A percentile compares a stretch with the other conserved stretches of the same genome.
Evolutionary conservation across 1,140 invertebrate species (phyloP).

Genomic region (Xylocopa sonorina): DNA sequence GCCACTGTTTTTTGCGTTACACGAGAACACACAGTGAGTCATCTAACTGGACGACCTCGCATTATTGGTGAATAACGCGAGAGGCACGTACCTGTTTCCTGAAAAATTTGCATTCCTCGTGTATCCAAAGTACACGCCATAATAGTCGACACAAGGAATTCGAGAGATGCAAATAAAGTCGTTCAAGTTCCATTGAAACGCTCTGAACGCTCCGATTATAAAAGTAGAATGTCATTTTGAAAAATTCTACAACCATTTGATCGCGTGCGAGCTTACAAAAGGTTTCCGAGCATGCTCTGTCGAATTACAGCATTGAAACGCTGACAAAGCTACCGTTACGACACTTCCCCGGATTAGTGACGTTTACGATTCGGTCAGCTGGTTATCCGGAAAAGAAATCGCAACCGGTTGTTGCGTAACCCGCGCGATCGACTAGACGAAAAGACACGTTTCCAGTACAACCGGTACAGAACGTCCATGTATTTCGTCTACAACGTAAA

Average conservation of each 20-base stretch:
- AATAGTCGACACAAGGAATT: too few relatives aligned
- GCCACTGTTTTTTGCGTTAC: not conserved
- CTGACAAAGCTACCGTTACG: slow-evolving; percentile 37
- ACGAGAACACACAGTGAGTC: not conserved
- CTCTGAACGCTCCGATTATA: too few relatives aligned
- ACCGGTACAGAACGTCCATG: slow-evolving; percentile 39
- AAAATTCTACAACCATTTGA: too few relatives aligned
- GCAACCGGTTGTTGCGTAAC: slow-evolving; percentile 64
- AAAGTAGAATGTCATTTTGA: too few relatives aligned
- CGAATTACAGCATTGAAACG: not conserved
- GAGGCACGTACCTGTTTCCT: not conserved
- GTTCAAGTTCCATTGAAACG: too few relatives aligned
- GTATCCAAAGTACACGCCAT: not conserved
- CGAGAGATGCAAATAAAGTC: too few relatives aligned
- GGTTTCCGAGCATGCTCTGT: too few relatives aligned
- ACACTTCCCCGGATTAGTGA: slow-evolving; percentile 39
- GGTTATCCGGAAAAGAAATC: slow-evolving; percentile 53
- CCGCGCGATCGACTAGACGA: slow-evolving; percentile 25
- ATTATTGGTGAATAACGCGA: not conserved
- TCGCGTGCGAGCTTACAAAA: too few relatives aligned
- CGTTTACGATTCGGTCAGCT: slow-evolving; percentile 48
- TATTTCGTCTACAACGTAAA: slow-evolving; percentile 1
- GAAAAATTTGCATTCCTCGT: not conserved
- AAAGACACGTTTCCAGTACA: slow-evolving; percentile 52
- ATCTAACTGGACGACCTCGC: not conserved